phyloP scores from a whole-genome alignment of 2,888 invertebrate genomes.

The Sphaerophoria taeniata region DNA sequence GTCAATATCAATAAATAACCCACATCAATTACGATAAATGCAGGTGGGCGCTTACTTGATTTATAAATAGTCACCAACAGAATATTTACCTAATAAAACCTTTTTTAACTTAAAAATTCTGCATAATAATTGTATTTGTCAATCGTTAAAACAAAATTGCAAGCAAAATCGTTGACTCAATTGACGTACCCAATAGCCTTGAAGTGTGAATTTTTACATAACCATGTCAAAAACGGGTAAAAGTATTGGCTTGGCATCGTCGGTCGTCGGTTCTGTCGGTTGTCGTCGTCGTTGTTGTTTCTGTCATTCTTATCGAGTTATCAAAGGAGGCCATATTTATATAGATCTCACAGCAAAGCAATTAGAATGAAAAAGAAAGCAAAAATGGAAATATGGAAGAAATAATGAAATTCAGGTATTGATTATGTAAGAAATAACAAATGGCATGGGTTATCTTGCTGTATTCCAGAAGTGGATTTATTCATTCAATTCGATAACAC shows the following conservation, averaged over 20 bases:
- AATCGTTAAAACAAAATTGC: slow-evolving; percentile 19
- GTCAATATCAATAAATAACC: no score
- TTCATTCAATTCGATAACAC: neutral
- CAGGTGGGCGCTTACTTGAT: no score
- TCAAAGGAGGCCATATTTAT: slow-evolving; percentile 41
- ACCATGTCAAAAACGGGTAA: slow-evolving; percentile 11
- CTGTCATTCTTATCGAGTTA: slow-evolving; percentile 36
- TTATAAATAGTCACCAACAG: no score
- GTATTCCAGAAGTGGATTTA: neutral
- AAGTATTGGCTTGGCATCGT: slow-evolving; percentile 7
- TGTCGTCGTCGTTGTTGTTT: neutral
- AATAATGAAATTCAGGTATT: neutral
- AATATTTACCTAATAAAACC: neutral
- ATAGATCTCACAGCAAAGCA: neutral
- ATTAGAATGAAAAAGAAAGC: slow-evolving; percentile 1
- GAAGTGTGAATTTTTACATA: slow-evolving; percentile 32
- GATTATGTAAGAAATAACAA: neutral
- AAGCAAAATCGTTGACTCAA: neutral
- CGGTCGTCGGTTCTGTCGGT: neutral
- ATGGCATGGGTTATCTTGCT: no score
- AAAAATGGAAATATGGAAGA: slow-evolving; percentile 4
- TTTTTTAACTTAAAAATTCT: slow-evolving; percentile 6
- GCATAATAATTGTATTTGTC: slow-evolving; percentile 24
- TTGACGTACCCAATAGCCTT: slow-evolving; percentile 28
- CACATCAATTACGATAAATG: no score